Percentiles rank a stretch among this genome's conserved stretches.
Conservation (phyloP, 2,797 vertebrate species). For the Vespertilio murinus region DNA sequence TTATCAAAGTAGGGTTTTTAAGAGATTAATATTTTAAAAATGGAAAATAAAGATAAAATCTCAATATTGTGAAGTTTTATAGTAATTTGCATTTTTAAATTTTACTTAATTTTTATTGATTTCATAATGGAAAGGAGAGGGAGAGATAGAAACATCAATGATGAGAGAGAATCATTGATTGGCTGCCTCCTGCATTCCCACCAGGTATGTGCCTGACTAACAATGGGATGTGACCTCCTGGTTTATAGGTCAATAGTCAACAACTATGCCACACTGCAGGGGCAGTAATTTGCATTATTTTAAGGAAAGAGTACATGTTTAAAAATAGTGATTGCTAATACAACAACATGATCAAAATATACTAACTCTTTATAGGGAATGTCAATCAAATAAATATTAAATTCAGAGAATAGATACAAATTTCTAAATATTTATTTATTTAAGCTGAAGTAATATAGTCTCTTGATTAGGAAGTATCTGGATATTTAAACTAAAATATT, state of each 20-base stretch:
- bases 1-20: neutral
- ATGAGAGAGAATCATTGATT: too few species aligned
- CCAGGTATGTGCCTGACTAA: too few species aligned
- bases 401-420: neutral
- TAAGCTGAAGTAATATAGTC: neutral
- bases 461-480: neutral
- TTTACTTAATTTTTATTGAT: too few species aligned
- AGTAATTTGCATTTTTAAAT: neutral
- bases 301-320: neutral
- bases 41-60: neutral
- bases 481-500: conserved; percentile 18
- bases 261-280: too few species aligned
- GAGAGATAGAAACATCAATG: too few species aligned
- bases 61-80: neutral
- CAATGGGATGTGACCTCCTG: too few species aligned
- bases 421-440: conserved; percentile 32
- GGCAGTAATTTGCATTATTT: neutral
- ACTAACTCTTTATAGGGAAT: neutral
- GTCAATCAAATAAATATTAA: neutral
- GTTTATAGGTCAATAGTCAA: too few species aligned
- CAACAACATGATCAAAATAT: neutral
- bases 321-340: neutral
- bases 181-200: too few species aligned
- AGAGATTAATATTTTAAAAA: conserved; percentile 1
- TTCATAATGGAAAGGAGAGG: too few species aligned